A percentile compares a stretch with the other conserved stretches of the same genome.
phyloP scores from a whole-genome alignment of 2,888 invertebrate species.

The Stenoptilia bipunctidactyla region DNA sequence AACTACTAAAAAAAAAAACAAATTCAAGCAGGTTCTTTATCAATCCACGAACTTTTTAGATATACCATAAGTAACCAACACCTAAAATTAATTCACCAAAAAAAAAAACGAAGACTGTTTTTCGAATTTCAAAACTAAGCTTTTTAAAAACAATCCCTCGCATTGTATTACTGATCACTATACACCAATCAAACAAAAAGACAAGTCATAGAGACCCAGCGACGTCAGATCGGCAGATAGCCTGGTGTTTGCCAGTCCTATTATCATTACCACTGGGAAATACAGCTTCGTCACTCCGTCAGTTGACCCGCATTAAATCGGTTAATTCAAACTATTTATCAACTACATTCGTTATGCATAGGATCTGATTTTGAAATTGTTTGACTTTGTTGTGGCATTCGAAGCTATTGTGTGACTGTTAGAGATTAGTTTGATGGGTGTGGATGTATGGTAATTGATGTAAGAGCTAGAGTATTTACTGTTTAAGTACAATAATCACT shows the following conservation, averaged over 20 bases:
- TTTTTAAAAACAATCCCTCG: not conserved
- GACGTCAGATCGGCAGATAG: slow-evolving; percentile 46
- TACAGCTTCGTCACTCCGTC: slow-evolving; percentile 55
- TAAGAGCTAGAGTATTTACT: too few species aligned
- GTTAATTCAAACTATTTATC: slow-evolving; percentile 71
- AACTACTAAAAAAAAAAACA: too few species aligned
- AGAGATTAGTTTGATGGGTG: slow-evolving; percentile 63
- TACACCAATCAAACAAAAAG: slow-evolving; percentile 64
- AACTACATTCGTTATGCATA: slow-evolving; percentile 67
- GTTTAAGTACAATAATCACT: too few species aligned
- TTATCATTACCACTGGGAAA: slow-evolving; percentile 60
- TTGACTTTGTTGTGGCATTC: slow-evolving; percentile 64
- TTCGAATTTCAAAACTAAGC: too few species aligned
- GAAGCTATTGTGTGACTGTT: slow-evolving; percentile 41
- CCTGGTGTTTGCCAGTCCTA: slow-evolving; percentile 64
- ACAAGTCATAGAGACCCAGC: slow-evolving; percentile 64
- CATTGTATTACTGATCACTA: slow-evolving; percentile 35
- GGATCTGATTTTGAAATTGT: slow-evolving; percentile 67
- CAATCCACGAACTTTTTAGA: too few species aligned
- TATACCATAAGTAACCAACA: too few species aligned
- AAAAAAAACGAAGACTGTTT: too few species aligned
- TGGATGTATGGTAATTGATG: slow-evolving; percentile 57
- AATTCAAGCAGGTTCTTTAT: too few species aligned
- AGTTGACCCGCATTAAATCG: slow-evolving; percentile 72
- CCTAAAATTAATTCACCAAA: too few species aligned